Conservation (phyloP, 2,113 vertebrate genomes). For the Otus sunia region DNA sequence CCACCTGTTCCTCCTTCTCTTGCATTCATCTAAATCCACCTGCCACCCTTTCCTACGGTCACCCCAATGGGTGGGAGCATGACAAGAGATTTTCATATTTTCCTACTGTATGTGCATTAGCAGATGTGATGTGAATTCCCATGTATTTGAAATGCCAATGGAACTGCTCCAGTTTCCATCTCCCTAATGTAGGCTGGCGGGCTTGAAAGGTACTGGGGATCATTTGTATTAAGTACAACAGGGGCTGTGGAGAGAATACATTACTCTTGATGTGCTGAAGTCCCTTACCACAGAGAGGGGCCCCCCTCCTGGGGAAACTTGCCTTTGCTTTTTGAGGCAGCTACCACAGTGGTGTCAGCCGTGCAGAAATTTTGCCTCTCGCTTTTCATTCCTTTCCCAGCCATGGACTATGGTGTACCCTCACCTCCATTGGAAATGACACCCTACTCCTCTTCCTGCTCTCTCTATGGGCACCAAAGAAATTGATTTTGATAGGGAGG, state of each 20-base stretch:
- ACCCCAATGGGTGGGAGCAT: background rate
- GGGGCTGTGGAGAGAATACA: background rate
- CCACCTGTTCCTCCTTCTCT: background rate
- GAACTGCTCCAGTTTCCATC: background rate
- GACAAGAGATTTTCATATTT: background rate
- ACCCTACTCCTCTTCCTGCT: background rate
- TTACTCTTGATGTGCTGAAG: background rate
- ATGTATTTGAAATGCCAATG: background rate
- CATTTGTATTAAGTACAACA: background rate
- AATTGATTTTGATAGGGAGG: slow-evolving; percentile 3
- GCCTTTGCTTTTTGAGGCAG: background rate
- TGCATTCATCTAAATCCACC: background rate
- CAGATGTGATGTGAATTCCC: background rate
- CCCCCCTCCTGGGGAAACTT: background rate
- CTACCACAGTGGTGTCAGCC: background rate
- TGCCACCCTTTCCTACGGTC: background rate
- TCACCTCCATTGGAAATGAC: background rate
- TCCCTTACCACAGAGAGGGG: background rate
- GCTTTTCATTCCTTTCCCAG: background rate
- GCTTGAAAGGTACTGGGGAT: background rate
- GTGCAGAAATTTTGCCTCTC: background rate
- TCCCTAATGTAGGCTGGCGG: background rate
- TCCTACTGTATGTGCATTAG: background rate
- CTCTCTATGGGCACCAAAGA: background rate
- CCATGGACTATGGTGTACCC: background rate